These are phyloP conservation scores for Abramis brama DNA, from an alignment of 2,113 vertebrate species.

Conservation along the genomic window DNA sequence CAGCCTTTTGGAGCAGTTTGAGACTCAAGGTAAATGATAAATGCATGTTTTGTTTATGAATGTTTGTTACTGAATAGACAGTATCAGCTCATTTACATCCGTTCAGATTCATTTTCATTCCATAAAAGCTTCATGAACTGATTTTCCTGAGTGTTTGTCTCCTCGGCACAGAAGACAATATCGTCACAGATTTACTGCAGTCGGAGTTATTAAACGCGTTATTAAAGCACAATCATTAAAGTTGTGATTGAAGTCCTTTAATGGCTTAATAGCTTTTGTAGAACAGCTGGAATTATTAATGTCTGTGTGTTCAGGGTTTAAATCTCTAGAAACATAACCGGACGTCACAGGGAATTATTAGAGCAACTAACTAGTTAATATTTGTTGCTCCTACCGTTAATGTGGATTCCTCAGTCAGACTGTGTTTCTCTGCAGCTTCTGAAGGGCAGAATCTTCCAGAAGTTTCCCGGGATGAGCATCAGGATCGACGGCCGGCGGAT, in stretches of 20 bases:
- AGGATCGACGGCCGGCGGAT: not conserved
- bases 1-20: conserved; percentile 96
- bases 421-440: not conserved
- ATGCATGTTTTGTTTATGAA: not conserved
- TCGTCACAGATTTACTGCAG: not conserved
- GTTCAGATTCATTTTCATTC: not conserved
- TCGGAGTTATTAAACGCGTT: not conserved
- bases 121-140: not conserved
- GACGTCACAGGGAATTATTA: not conserved
- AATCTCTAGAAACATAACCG: not conserved
- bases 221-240: conserved; percentile 18
- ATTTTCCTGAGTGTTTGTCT: not conserved
- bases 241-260: conserved; percentile 25
- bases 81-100: not conserved
- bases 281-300: not conserved
- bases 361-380: not conserved
- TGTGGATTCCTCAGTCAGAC: not conserved
- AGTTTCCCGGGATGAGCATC: not conserved
- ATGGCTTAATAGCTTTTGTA: conserved; percentile 19
- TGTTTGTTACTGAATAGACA: not conserved
- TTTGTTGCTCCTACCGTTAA: not conserved
- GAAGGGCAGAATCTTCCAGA: not conserved
- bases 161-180: not conserved
- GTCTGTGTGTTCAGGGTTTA: not conserved
- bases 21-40: conserved; percentile 85